Base-by-base conservation (phyloP, 2,113 vertebrate genomes). In the Myotis lucifugus region DNA sequence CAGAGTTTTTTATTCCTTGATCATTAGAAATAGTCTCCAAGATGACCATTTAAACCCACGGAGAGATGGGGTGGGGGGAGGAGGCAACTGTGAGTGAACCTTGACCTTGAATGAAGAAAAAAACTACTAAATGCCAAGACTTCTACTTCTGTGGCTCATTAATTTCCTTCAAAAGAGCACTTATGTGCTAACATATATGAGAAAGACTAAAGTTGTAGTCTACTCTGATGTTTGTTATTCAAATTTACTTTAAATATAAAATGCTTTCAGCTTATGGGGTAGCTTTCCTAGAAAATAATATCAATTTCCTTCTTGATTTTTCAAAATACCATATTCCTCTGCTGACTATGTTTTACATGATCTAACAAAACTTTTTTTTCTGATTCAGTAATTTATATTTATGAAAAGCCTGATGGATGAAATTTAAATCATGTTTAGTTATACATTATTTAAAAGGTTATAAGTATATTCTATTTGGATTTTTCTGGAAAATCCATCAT, bases 91-190 rank as follows among this genome's bases (percentile, higher is more conserved):
- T 59, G 66, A 59, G 69, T 61, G 77, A 66, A 25, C 27, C 25
- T 94, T 90, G 40, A 61, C 13, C 19, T 92, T 61, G 54, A 92
- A 92, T 90, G 73, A 64, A 84, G 40, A 79, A 95, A 81, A 73
- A 7, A 56, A 29, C 32, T 40, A 19, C 9, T 27, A 34, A 83
- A 42, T 46, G 23, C 27, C 6, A 52, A 67, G 64, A 34, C 34
- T 83, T 66, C 21, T 64, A 46, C 19, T 90, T 85, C 64, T 94
- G 50, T 48, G 19, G 15, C 69, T 93, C 48, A 15, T 11, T 77
- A 32, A 64, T 79, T 69, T 81, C 73, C 54, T 76, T 1, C 25
- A 25, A 76, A 52, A 67, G 78, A 74, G 25, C 18, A 29, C 8
- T 76, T 56, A 56, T 25, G 27, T 83, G 25, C 56, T 46, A 70